These are phyloP conservation scores for Gymnosoma rotundatum DNA, from an alignment of 2,888 invertebrate species.

Conservation along the genomic window DNA sequence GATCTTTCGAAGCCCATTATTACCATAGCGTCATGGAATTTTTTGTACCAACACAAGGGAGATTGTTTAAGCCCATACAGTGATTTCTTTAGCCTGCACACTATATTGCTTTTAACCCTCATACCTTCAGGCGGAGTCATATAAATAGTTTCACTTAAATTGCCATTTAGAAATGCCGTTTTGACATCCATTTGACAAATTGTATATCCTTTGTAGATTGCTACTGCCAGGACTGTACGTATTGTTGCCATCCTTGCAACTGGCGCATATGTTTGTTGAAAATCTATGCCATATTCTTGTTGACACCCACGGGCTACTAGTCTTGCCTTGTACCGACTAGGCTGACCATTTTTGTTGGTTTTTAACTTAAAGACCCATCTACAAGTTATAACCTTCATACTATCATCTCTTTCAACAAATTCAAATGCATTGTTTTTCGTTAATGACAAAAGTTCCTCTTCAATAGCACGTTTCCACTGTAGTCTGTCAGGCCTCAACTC, in stretches of 20 bases:
- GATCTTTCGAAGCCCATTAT: conserved; percentile 7
- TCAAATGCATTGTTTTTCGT: conserved; percentile 7
- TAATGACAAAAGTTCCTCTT: conserved; percentile 4
- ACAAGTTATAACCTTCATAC: conserved; percentile 17
- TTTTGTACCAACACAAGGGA: conserved; percentile 8
- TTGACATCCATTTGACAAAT: conserved; percentile 41
- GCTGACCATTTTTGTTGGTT: conserved; percentile 31
- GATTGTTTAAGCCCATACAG: conserved; percentile 15
- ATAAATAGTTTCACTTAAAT: conserved; percentile 2
- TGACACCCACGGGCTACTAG: too few species aligned
- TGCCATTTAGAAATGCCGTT: conserved; percentile 13
- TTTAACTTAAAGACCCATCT: conserved; percentile 38
- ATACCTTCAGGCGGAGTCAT: not conserved
- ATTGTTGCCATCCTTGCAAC: too few species aligned
- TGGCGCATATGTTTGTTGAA: too few species aligned
- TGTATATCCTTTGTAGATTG: conserved; percentile 3
- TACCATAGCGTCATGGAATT: not conserved
- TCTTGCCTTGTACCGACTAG: conserved; percentile 8
- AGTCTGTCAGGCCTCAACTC: not conserved
- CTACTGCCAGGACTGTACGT: conserved; percentile 18
- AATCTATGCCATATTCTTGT: too few species aligned
- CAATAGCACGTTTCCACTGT: conserved; percentile 1
- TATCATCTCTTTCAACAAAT: not conserved
- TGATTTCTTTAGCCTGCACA: not conserved
- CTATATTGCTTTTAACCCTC: not conserved